Base-by-base conservation (phyloP, 2,888 invertebrate species). In the Eudasyphora cyanicolor region DNA sequence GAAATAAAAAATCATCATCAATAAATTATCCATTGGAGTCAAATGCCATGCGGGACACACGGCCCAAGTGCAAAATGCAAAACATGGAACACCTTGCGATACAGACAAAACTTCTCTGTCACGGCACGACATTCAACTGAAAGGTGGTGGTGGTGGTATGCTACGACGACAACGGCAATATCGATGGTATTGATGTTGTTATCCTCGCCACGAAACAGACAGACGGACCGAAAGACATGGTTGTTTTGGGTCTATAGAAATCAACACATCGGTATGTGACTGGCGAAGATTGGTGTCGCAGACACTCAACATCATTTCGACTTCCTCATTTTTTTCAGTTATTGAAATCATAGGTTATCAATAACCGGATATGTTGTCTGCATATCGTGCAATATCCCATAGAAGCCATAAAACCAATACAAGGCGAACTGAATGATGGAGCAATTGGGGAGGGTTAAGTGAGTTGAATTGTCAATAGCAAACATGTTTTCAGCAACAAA, bases 361-460 rank as follows among this genome's bases (percentile, higher is more conserved):
- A 75, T 76, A 80, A 76, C 80, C 80, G 80, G 80, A 80, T 62
- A 80, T 76, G 62, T 80, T 80, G 80, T 80, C 80, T 80, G 70
- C 51, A 27, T 62, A 54, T 14, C 69, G 75, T 60, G 70, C 79
- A 79, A 70, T 75, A 24, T 35, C 57, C 14, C 49, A 49, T 27
- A 49, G 4, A 1, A 54, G 54, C 24, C 54, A 54, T 8, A 12
- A 3, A 1, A 54, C 21, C 24, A 21, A 54, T 8, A 3, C 64
- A 32, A 64, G 35, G 19, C 35, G 38, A 38, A 32, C 45, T 45
- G 2, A 45, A 45, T 2, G n/a, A n/a, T 6, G 45, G 14, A 7
- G n/a, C n/a, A 4, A n/a, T 14, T n/a, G n/a, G 2, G 2, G 45
- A 45, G n/a, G 14, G 7, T 45, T 2, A 45, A 45, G 1, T 45